Evolutionary conservation across 2,797 vertebrate species (phyloP), one percentile per base, ranked within the genome.

Genomic region (Cossypha caffra): DNA sequence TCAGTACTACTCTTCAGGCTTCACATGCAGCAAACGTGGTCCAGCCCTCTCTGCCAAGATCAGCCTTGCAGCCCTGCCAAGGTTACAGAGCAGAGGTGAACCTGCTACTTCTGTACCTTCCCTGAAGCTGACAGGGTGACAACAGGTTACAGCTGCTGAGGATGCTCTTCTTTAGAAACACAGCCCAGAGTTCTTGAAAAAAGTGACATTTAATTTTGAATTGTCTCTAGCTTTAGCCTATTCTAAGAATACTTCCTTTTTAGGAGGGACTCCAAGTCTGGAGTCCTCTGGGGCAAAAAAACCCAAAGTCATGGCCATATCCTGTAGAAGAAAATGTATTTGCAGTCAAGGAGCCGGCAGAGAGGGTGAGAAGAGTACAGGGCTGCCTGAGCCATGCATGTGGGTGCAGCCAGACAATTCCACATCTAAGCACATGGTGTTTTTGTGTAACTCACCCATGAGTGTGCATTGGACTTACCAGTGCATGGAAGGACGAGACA

Each of bases 401-500:
- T 45, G 33, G 18, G 9, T 40, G 20, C 18, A 87, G 25, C 11
- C 48, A 91, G 61, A 38, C 33, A 69, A 62, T 63, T 83, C n/a
- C 57, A 85, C 19, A 47, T 57, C 9, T 64, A 78, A 93, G 28
- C 28, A 52, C 14, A 50, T 1, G 4, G 67, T 8, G 21, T 4
- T 23, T 88, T 71, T 69, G 54, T 61, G 42, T 57, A 64, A 68
- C 0, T 3, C 26, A 61, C 17, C 20, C 67, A 40, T 11, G 58
- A 55, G 69, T 83, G 31, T 24, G 11, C 35, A 69, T 48, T 0
- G 1, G 67, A 95, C 99, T 98, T 92, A 99, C 99, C 98, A 99
- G 96, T 29, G 99, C 99, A 14, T 99, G 99, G 93, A 99, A 99
- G 40, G 99, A 99, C 20, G 99, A 99, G 63, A 99, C 99, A 0